Conservation (phyloP, 2,113 vertebrate species). For the Callaeas wilsoni region DNA sequence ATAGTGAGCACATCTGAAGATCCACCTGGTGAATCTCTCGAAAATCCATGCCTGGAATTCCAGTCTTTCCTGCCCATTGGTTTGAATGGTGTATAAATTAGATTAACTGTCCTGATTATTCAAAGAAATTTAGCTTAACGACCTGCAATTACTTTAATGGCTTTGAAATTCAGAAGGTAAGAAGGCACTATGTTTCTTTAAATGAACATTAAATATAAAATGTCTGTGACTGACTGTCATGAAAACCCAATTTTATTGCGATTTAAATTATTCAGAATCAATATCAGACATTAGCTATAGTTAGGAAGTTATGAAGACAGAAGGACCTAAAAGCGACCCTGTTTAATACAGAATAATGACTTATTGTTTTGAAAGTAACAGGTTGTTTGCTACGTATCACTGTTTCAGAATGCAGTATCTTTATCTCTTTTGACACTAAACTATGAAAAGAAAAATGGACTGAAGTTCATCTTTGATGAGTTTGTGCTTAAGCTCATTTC, state of each 20-base stretch:
- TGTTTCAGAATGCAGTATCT: constrained; percentile 44
- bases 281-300: constrained; percentile 66
- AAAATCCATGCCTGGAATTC: background rate
- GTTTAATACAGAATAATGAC: constrained; percentile 35
- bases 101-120: constrained; percentile 69
- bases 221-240: constrained; percentile 72
- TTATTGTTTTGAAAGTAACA: constrained; percentile 54
- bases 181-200: constrained; percentile 69
- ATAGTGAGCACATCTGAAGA: background rate
- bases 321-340: constrained; percentile 1
- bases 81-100: constrained; percentile 59
- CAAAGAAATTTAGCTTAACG: constrained; percentile 73
- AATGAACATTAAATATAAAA: constrained; percentile 77
- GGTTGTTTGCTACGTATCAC: constrained; percentile 26
- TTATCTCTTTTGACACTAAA: constrained; percentile 18
- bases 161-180: constrained; percentile 73
- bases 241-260: constrained; percentile 76
- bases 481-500: background rate
- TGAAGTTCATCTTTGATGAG: background rate
- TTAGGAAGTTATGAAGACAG: constrained; percentile 34
- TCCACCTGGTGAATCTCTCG: background rate
- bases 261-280: constrained; percentile 81
- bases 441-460: constrained; percentile 10
- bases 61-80: background rate
- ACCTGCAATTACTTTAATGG: constrained; percentile 74